Evolutionary conservation across 1,140 invertebrate species (phyloP).

Genomic region (Anastrepha ludens): DNA sequence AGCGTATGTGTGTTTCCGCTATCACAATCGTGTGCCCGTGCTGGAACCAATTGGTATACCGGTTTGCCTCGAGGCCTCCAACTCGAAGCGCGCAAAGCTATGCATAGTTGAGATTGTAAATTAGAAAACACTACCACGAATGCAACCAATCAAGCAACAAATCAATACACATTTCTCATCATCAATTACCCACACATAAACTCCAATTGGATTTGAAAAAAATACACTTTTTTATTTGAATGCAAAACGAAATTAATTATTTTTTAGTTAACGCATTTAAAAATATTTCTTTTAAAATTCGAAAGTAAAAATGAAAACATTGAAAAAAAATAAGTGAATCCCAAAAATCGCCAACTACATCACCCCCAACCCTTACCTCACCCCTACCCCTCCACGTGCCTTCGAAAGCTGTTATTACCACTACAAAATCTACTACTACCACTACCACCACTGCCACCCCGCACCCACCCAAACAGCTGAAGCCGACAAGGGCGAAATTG

Average conservation of each 20-base stretch:
- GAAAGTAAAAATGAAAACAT: slow-evolving; percentile 37
- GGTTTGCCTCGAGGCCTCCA: background rate
- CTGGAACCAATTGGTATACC: slow-evolving; percentile 51
- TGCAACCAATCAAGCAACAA: background rate
- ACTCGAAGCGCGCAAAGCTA: background rate
- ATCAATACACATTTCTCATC: slow-evolving; percentile 6
- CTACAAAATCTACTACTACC: slow-evolving; percentile 1
- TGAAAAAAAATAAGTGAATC: slow-evolving; percentile 36
- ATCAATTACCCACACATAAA: slow-evolving; percentile 23
- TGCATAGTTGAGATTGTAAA: background rate
- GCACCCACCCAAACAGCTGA: background rate
- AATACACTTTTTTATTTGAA: slow-evolving; percentile 31
- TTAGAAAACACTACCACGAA: background rate
- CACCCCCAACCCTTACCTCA: background rate
- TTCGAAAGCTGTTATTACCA: slow-evolving; percentile 7
- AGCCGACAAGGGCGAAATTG: background rate
- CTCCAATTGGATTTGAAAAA: slow-evolving; percentile 24
- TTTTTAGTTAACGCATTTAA: slow-evolving; percentile 43
- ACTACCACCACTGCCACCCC: background rate
- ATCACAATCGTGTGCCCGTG: slow-evolving; percentile 10
- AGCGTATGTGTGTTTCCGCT: slow-evolving; percentile 32
- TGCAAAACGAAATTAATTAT: background rate
- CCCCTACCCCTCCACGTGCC: slow-evolving; percentile 6
- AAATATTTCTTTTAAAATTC: slow-evolving; percentile 1
- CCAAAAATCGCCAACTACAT: slow-evolving; percentile 16